phyloP scores from a whole-genome alignment of 1,140 invertebrate species.

The Micrasema minimum region DNA sequence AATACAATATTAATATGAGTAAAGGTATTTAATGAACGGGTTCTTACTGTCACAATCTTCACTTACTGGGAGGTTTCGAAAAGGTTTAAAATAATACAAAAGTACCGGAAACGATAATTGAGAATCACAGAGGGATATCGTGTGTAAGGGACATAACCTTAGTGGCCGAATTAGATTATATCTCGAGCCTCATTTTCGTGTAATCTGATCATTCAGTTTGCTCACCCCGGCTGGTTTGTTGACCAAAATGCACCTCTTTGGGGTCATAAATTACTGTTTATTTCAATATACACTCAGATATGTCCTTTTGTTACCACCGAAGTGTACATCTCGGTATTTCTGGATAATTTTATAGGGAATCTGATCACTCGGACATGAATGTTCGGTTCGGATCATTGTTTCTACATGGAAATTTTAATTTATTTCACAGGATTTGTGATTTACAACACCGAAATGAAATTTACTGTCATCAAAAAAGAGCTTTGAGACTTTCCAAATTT shows the following conservation, averaged over 20 bases:
- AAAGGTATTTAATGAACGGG: too few relatives aligned
- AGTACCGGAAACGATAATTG: conserved; percentile 21
- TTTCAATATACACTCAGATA: conserved; percentile 11
- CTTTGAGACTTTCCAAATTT: too few relatives aligned
- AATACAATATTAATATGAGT: too few relatives aligned
- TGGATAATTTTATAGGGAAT: conserved; percentile 2
- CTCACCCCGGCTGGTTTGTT: conserved; percentile 33
- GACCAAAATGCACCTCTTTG: conserved; percentile 20
- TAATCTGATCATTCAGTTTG: conserved; percentile 33
- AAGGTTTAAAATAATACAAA: too few relatives aligned
- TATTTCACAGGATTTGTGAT: neutral
- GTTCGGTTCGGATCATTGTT: neutral
- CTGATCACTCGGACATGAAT: neutral
- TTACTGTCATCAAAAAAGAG: too few relatives aligned
- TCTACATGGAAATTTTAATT: neutral
- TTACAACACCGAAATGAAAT: too few relatives aligned
- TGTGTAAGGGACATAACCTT: conserved; percentile 1
- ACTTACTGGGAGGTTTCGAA: too few relatives aligned
- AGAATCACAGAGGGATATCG: conserved; percentile 6
- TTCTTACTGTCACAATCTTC: too few relatives aligned
- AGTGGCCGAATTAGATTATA: conserved; percentile 31
- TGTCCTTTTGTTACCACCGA: neutral
- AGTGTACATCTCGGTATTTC: neutral
- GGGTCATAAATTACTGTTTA: conserved; percentile 25
- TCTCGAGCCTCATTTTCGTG: conserved; percentile 18